Evolutionary conservation across 2,797 vertebrate species (phyloP).

Genomic region (Simalia tracyae): DNA sequence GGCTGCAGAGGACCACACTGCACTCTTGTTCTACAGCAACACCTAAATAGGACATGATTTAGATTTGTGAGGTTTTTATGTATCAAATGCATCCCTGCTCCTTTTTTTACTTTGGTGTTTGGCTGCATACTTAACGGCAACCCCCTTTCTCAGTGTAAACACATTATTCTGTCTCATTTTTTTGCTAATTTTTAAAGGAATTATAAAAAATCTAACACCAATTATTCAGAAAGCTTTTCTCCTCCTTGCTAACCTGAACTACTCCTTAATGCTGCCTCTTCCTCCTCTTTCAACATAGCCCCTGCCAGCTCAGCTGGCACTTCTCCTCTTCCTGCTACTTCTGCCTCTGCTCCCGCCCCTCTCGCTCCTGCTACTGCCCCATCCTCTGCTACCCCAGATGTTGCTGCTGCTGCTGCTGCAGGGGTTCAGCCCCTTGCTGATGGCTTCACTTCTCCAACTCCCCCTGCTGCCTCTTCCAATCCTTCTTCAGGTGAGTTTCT

Average conservation of each 20-base stretch:
- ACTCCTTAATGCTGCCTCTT: slow-evolving; percentile 77
- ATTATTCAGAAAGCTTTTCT: slow-evolving; percentile 67
- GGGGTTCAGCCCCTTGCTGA: slow-evolving; percentile 85
- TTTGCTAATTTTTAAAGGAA: slow-evolving; percentile 53
- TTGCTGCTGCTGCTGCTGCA: slow-evolving; percentile 70
- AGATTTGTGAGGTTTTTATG: slow-evolving; percentile 31
- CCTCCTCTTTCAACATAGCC: slow-evolving; percentile 79
- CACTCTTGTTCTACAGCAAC: neutral
- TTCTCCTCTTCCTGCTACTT: slow-evolving; percentile 82
- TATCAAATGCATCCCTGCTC: slow-evolving; percentile 34
- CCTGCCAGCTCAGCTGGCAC: slow-evolving; percentile 75
- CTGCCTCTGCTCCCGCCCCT: slow-evolving; percentile 75
- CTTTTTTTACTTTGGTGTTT: slow-evolving; percentile 35
- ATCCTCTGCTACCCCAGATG: slow-evolving; percentile 73
- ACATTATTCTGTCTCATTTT: slow-evolving; percentile 48
- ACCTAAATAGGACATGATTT: slow-evolving; percentile 9
- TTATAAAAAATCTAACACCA: slow-evolving; percentile 66
- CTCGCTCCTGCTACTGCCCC: slow-evolving; percentile 74
- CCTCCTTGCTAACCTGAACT: slow-evolving; percentile 69
- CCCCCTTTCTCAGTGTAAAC: slow-evolving; percentile 52
- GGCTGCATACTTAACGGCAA: slow-evolving; percentile 42
- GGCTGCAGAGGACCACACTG: neutral
- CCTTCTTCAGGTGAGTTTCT: slow-evolving; percentile 88
- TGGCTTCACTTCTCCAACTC: slow-evolving; percentile 92
- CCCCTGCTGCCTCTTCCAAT: slow-evolving; percentile 84